Percentiles rank a stretch among this genome's conserved stretches.
These are phyloP conservation scores for Microtus richardsoni DNA, from an alignment of 2,113 vertebrate species.

Conservation along the genomic window DNA sequence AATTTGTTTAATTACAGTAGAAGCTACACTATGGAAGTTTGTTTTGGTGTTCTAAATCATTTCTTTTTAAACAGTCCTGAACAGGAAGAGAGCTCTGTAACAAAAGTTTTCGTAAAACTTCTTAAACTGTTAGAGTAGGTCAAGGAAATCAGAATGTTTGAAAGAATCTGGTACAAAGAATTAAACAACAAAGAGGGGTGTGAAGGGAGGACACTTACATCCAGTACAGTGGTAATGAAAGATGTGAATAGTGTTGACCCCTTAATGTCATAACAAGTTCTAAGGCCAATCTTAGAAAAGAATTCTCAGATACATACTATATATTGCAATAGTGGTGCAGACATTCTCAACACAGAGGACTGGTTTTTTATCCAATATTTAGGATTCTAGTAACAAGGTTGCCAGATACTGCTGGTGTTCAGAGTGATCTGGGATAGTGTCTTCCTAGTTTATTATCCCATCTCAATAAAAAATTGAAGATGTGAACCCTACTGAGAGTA, in stretches of 20 bases:
- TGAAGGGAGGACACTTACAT: neutral
- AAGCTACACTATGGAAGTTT: neutral
- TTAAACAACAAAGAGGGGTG: neutral
- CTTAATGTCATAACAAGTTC: neutral
- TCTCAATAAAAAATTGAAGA: neutral
- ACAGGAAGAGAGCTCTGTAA: neutral
- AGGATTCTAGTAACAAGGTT: neutral
- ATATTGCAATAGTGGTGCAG: neutral
- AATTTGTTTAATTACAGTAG: neutral
- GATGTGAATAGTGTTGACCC: too few species aligned
- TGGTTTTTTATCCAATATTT: neutral
- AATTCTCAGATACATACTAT: neutral
- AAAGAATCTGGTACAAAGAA: neutral
- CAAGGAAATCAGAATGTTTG: neutral
- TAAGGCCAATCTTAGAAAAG: neutral
- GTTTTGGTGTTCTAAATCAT: neutral
- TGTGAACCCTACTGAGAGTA: neutral
- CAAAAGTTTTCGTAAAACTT: neutral
- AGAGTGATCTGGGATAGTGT: neutral
- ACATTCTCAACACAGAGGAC: neutral
- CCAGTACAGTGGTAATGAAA: too few species aligned
- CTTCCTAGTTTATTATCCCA: neutral
- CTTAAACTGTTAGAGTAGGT: neutral
- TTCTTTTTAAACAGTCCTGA: neutral
- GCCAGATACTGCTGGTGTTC: neutral